Evolutionary conservation across 2,797 vertebrate species (phyloP).

Genomic region (Chaenodraco wilsoni): DNA sequence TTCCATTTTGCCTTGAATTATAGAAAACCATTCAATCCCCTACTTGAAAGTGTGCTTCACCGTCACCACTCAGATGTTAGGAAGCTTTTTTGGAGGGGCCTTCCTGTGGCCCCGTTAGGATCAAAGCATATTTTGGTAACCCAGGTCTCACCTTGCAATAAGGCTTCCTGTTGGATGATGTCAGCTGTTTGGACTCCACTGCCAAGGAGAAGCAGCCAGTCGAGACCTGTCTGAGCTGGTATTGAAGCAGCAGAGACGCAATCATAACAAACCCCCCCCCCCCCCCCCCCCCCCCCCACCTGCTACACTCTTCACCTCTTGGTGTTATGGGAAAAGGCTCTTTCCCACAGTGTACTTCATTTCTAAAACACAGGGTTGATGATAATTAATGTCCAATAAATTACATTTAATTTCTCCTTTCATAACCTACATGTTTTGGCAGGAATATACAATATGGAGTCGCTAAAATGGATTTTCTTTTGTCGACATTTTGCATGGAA

Average conservation of each 20-base stretch:
- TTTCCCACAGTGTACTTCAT: background rate
- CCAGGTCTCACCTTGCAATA: slow-evolving; percentile 53
- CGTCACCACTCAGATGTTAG: slow-evolving; percentile 7
- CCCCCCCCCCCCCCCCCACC: background rate
- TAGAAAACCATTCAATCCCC: background rate
- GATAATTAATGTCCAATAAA: background rate
- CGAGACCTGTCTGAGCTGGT: slow-evolving; percentile 71
- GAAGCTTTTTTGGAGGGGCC: slow-evolving; percentile 21
- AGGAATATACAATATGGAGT: background rate
- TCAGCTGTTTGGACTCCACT: slow-evolving; percentile 72
- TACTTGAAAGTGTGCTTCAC: background rate
- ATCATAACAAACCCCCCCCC: slow-evolving; percentile 16
- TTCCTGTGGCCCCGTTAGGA: slow-evolving; percentile 26
- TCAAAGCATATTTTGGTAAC: slow-evolving; percentile 69
- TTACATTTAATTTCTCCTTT: background rate
- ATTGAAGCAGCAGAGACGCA: slow-evolving; percentile 49
- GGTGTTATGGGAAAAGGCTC: slow-evolving; percentile 8
- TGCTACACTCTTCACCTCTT: slow-evolving; percentile 30
- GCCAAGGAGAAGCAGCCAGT: slow-evolving; percentile 60
- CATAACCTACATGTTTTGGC: background rate
- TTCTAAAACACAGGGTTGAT: background rate
- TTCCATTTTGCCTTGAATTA: background rate
- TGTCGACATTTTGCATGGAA: background rate
- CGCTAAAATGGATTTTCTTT: background rate
- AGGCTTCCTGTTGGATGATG: slow-evolving; percentile 66